phyloP scores from a whole-genome alignment of 2,888 invertebrate species.

The Drosophila anomalipes region DNA sequence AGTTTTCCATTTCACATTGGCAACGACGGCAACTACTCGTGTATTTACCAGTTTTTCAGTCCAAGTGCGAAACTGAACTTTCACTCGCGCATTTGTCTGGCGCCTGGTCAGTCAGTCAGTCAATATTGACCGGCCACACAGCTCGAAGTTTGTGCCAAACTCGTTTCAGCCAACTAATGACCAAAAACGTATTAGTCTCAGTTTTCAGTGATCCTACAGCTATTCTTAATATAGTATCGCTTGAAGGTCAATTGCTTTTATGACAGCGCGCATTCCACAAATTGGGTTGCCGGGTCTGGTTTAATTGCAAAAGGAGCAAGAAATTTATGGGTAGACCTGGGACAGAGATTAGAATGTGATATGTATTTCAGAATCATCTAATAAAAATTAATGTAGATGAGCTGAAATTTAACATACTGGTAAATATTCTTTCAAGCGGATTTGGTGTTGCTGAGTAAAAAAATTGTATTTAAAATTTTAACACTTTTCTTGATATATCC shows the following conservation, averaged over 20 bases:
- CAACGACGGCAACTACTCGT: slow-evolving; percentile 20
- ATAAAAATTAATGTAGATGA: not conserved
- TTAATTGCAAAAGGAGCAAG: slow-evolving; percentile 29
- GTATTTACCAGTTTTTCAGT: slow-evolving; percentile 55
- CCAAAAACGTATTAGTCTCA: slow-evolving; percentile 68
- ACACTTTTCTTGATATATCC: not conserved
- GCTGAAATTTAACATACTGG: not conserved
- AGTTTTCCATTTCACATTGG: slow-evolving; percentile 76
- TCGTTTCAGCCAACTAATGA: slow-evolving; percentile 70
- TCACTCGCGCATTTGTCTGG: slow-evolving; percentile 70
- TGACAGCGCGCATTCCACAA: slow-evolving; percentile 46
- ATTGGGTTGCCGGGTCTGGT: slow-evolving; percentile 47
- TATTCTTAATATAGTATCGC: slow-evolving; percentile 36
- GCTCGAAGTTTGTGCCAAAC: slow-evolving; percentile 43
- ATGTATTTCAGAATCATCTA: slow-evolving; percentile 4
- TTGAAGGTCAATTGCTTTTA: slow-evolving; percentile 75
- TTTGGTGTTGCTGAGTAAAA: not conserved
- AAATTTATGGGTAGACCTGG: slow-evolving; percentile 31
- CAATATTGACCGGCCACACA: slow-evolving; percentile 58
- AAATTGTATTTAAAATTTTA: not conserved
- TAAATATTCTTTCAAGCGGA: not conserved
- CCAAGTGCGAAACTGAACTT: slow-evolving; percentile 59
- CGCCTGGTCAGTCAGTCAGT: slow-evolving; percentile 42
- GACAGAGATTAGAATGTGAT: slow-evolving; percentile 7
- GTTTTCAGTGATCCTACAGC: slow-evolving; percentile 41